phyloP scores from a whole-genome alignment of 2,113 vertebrate species.

The Bubo bubo region DNA sequence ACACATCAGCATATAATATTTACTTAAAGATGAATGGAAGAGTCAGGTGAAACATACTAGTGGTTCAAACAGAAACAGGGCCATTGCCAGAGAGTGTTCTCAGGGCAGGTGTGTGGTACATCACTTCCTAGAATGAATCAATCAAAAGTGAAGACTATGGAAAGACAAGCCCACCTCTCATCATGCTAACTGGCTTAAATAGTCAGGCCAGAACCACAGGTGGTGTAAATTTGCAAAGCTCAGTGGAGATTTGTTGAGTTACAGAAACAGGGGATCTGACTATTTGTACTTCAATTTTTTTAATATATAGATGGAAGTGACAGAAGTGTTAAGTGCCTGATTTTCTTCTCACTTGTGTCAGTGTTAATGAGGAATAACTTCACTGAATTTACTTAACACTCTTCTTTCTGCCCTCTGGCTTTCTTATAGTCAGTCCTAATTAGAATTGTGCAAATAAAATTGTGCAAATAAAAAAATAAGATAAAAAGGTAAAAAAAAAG shows the following conservation, averaged over 20 bases:
- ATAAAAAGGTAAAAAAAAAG: not conserved
- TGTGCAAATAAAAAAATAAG: not conserved
- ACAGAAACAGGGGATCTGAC: not conserved
- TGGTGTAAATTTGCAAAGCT: not conserved
- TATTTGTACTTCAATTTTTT: not conserved
- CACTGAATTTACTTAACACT: not conserved
- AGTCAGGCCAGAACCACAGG: not conserved
- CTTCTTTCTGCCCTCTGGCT: not conserved
- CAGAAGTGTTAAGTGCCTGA: not conserved
- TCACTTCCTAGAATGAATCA: not conserved
- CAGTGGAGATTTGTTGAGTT: not conserved
- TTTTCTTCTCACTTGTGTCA: constrained; percentile 4
- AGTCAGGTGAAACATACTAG: not conserved
- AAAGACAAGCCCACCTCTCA: not conserved
- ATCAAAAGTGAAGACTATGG: not conserved
- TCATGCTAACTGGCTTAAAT: not conserved
- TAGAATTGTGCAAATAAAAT: not conserved
- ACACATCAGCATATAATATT: not conserved
- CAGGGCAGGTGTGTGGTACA: no score
- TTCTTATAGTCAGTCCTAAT: not conserved
- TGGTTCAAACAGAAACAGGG: not conserved
- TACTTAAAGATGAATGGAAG: not conserved
- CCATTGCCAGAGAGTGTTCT: not conserved
- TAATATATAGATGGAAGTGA: not conserved
- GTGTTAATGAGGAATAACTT: not conserved